Percentiles rank a stretch among this genome's conserved stretches.
These are phyloP conservation scores for Acinonyx jubatus DNA, from an alignment of 2,113 vertebrate genomes.

Conservation along the genomic window DNA sequence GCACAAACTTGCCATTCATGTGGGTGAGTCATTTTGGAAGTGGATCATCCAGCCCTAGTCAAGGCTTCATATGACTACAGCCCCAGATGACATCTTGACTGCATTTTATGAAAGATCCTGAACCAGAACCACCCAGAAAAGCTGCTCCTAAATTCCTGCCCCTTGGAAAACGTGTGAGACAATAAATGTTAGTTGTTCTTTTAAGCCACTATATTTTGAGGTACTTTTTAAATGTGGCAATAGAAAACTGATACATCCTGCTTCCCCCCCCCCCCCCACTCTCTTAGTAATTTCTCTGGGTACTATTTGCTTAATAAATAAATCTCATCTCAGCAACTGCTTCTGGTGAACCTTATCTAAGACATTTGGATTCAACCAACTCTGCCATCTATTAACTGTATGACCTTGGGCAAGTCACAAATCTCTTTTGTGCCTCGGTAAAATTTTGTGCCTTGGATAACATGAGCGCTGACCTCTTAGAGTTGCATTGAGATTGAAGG, in stretches of 20 bases:
- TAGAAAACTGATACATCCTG: neutral
- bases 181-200: neutral
- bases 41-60: neutral
- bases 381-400: neutral
- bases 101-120: neutral
- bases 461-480: neutral
- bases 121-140: neutral
- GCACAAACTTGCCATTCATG: neutral
- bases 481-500: neutral
- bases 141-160: neutral
- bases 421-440: neutral
- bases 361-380: neutral
- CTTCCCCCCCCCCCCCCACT: neutral
- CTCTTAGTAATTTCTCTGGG: neutral
- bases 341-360: slow-evolving; percentile 32
- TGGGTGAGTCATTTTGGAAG: neutral
- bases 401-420: slow-evolving; percentile 1
- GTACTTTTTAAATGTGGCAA: neutral
- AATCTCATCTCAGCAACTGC: neutral
- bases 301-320: neutral
- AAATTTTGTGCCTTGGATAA: neutral
- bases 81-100: neutral
- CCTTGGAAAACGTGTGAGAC: neutral
- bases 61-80: neutral
- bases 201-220: neutral